These are phyloP conservation scores for Myodes glareolus DNA, from an alignment of 2,113 vertebrate genomes.

Conservation along the genomic window DNA sequence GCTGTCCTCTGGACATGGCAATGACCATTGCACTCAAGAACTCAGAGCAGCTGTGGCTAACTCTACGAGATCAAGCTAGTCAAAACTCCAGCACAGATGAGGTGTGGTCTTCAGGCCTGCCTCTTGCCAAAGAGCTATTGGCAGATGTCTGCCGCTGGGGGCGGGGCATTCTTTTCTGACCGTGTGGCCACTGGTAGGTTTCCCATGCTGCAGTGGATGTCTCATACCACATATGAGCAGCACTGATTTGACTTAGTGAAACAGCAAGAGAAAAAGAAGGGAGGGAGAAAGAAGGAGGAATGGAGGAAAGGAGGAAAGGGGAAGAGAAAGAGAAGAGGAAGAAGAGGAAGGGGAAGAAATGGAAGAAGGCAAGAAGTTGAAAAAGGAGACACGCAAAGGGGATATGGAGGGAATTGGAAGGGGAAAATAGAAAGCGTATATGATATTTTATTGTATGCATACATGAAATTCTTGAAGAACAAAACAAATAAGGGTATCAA, in stretches of 20 bases:
- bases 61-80: background rate
- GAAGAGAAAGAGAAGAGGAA: background rate
- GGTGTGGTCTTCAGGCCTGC: background rate
- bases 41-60: background rate
- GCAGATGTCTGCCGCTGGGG: background rate
- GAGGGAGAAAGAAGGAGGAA: no score
- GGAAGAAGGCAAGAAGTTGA: background rate
- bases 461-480: background rate
- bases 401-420: background rate
- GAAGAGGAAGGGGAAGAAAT: background rate
- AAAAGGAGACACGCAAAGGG: no score
- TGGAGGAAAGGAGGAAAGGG: fast-evolving
- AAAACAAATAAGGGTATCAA: background rate
- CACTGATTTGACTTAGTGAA: background rate
- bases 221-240: background rate
- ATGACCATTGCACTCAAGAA: background rate
- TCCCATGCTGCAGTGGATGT: background rate
- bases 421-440: background rate
- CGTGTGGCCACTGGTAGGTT: background rate
- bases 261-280: background rate
- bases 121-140: background rate
- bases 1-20: background rate
- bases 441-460: background rate
- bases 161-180: background rate
- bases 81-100: background rate